These are phyloP conservation scores for Hypsibius dujardini DNA, from an alignment of 1,140 invertebrate species.

Conservation along the genomic window DNA sequence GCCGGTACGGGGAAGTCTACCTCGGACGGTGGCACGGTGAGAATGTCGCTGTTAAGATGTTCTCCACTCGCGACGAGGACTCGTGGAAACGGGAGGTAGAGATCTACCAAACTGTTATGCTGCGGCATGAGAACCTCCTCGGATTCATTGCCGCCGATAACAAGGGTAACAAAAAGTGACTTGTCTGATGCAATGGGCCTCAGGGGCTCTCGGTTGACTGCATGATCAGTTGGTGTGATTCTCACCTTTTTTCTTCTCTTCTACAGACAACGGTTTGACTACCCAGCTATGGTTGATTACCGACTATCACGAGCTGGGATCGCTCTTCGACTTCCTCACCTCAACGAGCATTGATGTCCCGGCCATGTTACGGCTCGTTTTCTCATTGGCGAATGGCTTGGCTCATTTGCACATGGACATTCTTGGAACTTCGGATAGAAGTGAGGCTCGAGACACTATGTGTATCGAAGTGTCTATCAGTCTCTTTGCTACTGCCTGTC, in stretches of 20 bases:
- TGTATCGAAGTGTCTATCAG: too few species aligned
- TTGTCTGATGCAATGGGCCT: too few species aligned
- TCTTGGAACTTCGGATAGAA: slow-evolving; percentile 50
- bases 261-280: slow-evolving; percentile 72
- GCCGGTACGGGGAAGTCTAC: slow-evolving; percentile 81
- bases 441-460: too few species aligned
- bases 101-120: slow-evolving; percentile 86
- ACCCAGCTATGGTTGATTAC: slow-evolving; percentile 84
- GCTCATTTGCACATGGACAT: slow-evolving; percentile 85
- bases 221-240: too few species aligned
- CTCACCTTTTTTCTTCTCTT: slow-evolving; percentile 22
- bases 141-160: slow-evolving; percentile 88
- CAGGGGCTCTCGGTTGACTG: too few species aligned
- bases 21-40: slow-evolving; percentile 73
- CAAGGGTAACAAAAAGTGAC: slow-evolving; percentile 46
- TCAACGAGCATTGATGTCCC: slow-evolving; percentile 27
- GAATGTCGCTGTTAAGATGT: slow-evolving; percentile 80
- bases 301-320: slow-evolving; percentile 82
- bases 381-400: slow-evolving; percentile 52
- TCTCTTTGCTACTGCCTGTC: too few species aligned
- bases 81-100: slow-evolving; percentile 89
- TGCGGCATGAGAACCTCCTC: slow-evolving; percentile 80
- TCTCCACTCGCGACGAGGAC: slow-evolving; percentile 74
- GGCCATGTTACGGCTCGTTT: neutral
- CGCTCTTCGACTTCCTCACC: slow-evolving; percentile 76